Evolutionary conservation across 1,140 invertebrate species (phyloP).

Genomic region (Papilio glaucus): DNA sequence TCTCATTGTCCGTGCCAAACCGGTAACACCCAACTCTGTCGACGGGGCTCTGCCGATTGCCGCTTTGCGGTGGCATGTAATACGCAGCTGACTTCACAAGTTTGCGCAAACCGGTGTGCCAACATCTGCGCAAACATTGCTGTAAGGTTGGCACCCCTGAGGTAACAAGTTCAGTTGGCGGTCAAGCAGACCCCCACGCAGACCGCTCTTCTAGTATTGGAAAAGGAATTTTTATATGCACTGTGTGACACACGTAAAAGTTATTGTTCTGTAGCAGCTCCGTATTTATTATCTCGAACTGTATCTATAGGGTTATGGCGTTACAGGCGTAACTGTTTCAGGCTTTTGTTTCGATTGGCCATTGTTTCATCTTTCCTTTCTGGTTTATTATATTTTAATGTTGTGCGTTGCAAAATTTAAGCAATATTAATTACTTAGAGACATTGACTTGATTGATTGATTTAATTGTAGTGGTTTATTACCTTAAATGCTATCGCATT

Average conservation of each 20-base stretch:
- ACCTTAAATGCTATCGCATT: too few relatives aligned
- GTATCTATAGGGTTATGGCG: too few relatives aligned
- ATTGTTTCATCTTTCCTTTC: too few relatives aligned
- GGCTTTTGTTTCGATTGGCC: background rate
- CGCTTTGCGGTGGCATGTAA: constrained; percentile 22
- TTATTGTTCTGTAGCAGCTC: background rate
- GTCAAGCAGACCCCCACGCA: constrained; percentile 21
- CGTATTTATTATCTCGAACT: background rate
- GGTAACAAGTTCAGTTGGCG: constrained; percentile 26
- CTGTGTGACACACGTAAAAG: constrained; percentile 1
- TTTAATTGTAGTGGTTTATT: too few relatives aligned
- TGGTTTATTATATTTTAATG: too few relatives aligned
- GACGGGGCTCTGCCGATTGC: constrained; percentile 12
- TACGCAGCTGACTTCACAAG: constrained; percentile 22
- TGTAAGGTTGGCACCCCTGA: background rate
- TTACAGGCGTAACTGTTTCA: too few relatives aligned
- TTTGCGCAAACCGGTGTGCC: constrained; percentile 33
- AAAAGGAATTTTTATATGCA: background rate
- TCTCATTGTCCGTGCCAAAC: constrained; percentile 19
- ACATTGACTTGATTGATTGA: too few relatives aligned
- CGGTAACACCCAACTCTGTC: constrained; percentile 22
- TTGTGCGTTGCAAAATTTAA: too few relatives aligned
- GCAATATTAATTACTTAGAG: too few relatives aligned
- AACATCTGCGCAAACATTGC: constrained; percentile 32
- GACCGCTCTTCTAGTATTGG: background rate